These are phyloP conservation scores for Poeciliopsis turrubarensis DNA, from an alignment of 2,113 vertebrate species.

Conservation along the genomic window DNA sequence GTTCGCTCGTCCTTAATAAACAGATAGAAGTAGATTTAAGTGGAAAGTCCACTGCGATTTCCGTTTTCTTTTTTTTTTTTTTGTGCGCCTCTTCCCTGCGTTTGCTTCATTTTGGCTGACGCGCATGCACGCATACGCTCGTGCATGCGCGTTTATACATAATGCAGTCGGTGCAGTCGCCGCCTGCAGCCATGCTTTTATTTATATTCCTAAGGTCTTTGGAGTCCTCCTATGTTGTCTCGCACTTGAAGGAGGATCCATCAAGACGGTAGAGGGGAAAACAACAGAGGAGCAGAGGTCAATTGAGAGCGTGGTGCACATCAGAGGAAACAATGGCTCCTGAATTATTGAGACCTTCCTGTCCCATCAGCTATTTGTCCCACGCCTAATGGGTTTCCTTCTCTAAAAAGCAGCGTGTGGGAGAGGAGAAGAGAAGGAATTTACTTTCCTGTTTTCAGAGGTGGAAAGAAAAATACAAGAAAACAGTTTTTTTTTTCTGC, in stretches of 20 bases:
- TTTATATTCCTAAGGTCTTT: constrained; percentile 60
- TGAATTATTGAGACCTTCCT: constrained; percentile 81
- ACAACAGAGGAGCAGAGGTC: constrained; percentile 73
- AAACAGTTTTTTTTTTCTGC: constrained; percentile 2
- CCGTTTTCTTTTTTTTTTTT: constrained; percentile 7
- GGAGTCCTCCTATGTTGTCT: constrained; percentile 51
- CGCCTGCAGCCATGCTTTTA: constrained; percentile 57
- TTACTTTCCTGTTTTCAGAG: constrained; percentile 51
- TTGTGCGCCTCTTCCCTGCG: background rate
- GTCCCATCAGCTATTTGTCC: constrained; percentile 73
- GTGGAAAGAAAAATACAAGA: constrained; percentile 19
- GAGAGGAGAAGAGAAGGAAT: constrained; percentile 31
- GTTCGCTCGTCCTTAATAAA: constrained; percentile 57
- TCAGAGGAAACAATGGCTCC: constrained; percentile 79
- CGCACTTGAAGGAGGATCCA: constrained; percentile 62
- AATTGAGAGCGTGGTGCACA: constrained; percentile 69
- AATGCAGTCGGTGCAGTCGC: constrained; percentile 28
- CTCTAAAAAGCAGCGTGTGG: constrained; percentile 62
- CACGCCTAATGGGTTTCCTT: constrained; percentile 71
- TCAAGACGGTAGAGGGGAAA: constrained; percentile 63
- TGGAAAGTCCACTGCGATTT: constrained; percentile 30
- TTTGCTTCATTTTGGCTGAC: constrained; percentile 42
- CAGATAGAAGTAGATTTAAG: constrained; percentile 72
- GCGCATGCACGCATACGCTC: background rate
- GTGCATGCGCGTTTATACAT: constrained; percentile 36